Base-by-base conservation (phyloP, 2,797 vertebrate species). In the Gallinago solitaria region DNA sequence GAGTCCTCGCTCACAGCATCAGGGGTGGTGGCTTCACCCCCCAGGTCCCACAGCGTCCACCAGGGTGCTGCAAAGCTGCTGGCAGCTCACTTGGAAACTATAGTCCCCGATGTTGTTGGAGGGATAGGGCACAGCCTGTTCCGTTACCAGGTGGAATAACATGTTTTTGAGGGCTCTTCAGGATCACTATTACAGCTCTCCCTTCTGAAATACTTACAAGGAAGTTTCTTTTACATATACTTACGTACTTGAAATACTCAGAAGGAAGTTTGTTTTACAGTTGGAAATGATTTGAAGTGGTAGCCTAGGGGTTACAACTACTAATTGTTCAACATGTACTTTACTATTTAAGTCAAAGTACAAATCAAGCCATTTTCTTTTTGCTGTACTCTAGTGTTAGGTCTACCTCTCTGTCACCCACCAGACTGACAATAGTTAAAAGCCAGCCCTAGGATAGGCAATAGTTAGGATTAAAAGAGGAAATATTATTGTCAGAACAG, bases 71-170 rank as follows among this genome's bases (percentile, higher is more conserved):
- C 28, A 11, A 19, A 28, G 61, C 33, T 15, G 67, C 48, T 9
- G 56, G n/a, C 68, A 24, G 43, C 50, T 32, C 32, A 0, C 0
- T 15, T 6, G 27, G 9, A 21, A 43, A 5, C 27, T 5, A 0
- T 5, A 3, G 5, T 33, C 5, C n/a, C 0, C 2, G 21, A 33
- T 1, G 11, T 30, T 23, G 1, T 12, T 11, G 3, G 51, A 30
- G 51, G 51, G 17, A 53, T 4, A 15, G 2, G 2, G 47, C 39
- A 5, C 8, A 3, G 4, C 39, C 30, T 7, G 0, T 6, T 8
- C 2, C 1, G 2, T 9, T 15, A 27, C 15, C 43, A 0, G 23
- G 27, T 14, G 20, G 3, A 32, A 6, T 5, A 33, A 16, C 5
- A 1, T 3, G 6, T 3, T 28, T 41, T 13, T 28, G 13, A 53